A percentile compares a stretch with the other conserved stretches of the same genome.
Conservation (phyloP, 2,797 vertebrate species). For the Chaetophractus vellerosus region DNA sequence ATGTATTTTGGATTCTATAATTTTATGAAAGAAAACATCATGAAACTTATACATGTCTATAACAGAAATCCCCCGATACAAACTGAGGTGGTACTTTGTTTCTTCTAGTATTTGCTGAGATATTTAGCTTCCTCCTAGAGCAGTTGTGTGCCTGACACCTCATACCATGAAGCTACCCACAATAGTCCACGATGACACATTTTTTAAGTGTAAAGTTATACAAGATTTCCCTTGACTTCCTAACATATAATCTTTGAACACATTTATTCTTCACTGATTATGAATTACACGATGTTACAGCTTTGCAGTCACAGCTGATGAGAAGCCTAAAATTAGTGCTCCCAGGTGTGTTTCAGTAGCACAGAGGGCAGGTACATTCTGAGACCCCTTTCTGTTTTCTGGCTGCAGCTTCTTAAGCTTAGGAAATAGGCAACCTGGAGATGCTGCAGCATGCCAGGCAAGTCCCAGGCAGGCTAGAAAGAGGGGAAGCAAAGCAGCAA, state of each 20-base stretch:
- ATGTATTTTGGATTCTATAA: neutral
- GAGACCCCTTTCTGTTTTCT: slow-evolving; percentile 73
- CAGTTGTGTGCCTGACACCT: neutral
- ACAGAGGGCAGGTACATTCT: slow-evolving; percentile 64
- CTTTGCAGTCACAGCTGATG: slow-evolving; percentile 87
- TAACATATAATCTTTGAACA: slow-evolving; percentile 75
- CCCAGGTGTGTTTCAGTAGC: slow-evolving; percentile 78
- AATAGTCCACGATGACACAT: neutral
- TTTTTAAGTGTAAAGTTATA: slow-evolving; percentile 60
- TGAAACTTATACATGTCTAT: neutral
- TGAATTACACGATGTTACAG: slow-evolving; percentile 82
- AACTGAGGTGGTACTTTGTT: neutral
- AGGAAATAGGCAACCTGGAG: neutral
- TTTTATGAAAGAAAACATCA: slow-evolving; percentile 33
- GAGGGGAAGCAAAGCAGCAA: neutral
- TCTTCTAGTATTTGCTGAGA: neutral
- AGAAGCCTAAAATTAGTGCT: slow-evolving; percentile 87
- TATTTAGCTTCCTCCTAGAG: neutral
- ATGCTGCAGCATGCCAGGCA: neutral
- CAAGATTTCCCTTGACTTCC: slow-evolving; percentile 70
- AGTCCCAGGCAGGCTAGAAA: neutral
- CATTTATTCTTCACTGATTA: slow-evolving; percentile 81
- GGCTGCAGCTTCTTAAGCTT: neutral
- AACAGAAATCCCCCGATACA: neutral
- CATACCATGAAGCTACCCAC: neutral